Base-by-base conservation (phyloP, 2,797 vertebrate species). In the Cephalopachus bancanus region DNA sequence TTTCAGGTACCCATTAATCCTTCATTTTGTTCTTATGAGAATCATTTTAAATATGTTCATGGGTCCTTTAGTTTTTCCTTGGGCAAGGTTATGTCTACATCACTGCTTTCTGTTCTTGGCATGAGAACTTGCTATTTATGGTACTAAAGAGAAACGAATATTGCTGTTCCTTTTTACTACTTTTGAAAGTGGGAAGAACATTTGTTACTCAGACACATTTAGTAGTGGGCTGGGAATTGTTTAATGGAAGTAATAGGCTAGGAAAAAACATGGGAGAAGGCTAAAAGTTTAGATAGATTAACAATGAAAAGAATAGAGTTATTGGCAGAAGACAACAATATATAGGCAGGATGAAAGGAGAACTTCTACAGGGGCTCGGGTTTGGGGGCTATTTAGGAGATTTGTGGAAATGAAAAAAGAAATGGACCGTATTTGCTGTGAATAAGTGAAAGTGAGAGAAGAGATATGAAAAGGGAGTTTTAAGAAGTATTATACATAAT, bases 381-480 rank as follows among this genome's bases (percentile, higher is more conserved):
- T 22, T 74, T 78, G 22, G 44, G 49, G 12, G 4, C 10, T 83
- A 76, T 80, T 65, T 83, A 16, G 30, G 33, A 28, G 8, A 72
- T 79, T 44, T 83, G 53, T 37, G 83, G 33, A 94, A 83, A 33
- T 64, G 28, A 2, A 37, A n/a, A 89, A 84, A 74, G 37, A 92
- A 69, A 16, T 62, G 17, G 55, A 83, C 8, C 7, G 7, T 24
- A 26, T 15, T 16, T 78, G n/a, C 28, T 64, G 3, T 83, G 60
- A 90, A 78, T 53, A 51, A 74, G 15, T 22, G 88, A 64, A 88
- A 83, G 12, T n/a, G 62, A 95, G 20, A 83, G 75, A 88, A 74
- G 59, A 81, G 49, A 51, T 62, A 7, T 55, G 4, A 7, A 78
- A 89, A 94, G 51, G 22, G 30, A 74, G 65, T 74, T 93, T 86